Evolutionary conservation across 2,113 vertebrate species (phyloP).

Genomic region (Perca fluviatilis): DNA sequence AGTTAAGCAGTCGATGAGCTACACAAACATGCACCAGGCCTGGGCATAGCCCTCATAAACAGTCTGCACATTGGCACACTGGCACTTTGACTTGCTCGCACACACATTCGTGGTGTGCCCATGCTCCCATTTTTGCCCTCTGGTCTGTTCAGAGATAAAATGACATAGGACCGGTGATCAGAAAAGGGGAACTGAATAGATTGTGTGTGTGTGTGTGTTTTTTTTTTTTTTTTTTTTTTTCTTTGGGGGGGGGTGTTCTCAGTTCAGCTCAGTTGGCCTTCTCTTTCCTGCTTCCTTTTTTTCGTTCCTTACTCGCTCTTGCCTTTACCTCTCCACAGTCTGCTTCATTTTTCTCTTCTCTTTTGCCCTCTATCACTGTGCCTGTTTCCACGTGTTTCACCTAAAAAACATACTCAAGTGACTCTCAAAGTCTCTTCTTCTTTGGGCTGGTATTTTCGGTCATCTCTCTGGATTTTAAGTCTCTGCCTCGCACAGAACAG

Average conservation of each 20-base stretch:
- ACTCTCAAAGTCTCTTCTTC: conserved; percentile 17
- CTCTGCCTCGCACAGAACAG: conserved; percentile 28
- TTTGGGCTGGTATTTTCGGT: conserved; percentile 22
- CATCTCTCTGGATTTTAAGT: conserved; percentile 39
- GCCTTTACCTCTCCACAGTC: neutral
- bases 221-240: too few relatives aligned
- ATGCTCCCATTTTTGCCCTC: conserved; percentile 35
- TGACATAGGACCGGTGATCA: too few relatives aligned
- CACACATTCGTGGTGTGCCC: neutral
- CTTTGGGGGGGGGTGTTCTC: too few relatives aligned
- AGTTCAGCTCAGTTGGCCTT: neutral
- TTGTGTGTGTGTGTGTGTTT: conserved; percentile 14
- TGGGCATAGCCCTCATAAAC: conserved; percentile 9
- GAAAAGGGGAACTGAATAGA: too few relatives aligned
- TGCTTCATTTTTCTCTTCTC: neutral
- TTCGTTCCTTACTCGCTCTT: neutral
- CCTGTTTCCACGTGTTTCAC: neutral
- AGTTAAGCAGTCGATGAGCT: neutral
- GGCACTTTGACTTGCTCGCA: neutral
- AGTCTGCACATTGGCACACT: neutral
- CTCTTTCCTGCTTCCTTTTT: neutral
- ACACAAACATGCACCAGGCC: neutral
- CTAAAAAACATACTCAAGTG: neutral
- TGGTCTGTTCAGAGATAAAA: conserved; percentile 52
- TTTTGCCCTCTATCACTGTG: neutral